Conservation (phyloP, 1,140 invertebrate species). For the Nasonia vitripennis region DNA sequence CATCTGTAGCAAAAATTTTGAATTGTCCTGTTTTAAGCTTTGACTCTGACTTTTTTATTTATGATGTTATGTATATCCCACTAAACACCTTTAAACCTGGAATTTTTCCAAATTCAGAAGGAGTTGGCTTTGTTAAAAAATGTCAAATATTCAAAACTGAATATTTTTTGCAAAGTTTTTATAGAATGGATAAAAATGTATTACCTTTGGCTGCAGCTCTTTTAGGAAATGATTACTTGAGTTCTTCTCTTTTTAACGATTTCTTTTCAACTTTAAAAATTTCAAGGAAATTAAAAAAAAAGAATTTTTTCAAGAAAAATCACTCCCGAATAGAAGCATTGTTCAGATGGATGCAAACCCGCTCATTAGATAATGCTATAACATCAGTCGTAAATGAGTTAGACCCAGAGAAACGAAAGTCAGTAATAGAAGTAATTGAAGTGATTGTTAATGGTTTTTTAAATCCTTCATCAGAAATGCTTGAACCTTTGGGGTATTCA, state of each 20-base stretch:
- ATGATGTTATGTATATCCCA: constrained; percentile 87
- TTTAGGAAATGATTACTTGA: constrained; percentile 92
- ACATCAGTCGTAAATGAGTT: constrained; percentile 78
- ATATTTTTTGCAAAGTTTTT: constrained; percentile 80
- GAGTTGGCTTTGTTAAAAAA: constrained; percentile 67
- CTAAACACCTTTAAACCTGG: constrained; percentile 79
- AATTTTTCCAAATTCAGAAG: constrained; percentile 51
- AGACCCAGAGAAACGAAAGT: constrained; percentile 74
- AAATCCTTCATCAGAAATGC: constrained; percentile 75
- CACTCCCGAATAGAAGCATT: constrained; percentile 77
- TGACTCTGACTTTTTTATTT: constrained; percentile 95
- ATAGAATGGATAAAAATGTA: constrained; percentile 79
- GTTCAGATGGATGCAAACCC: constrained; percentile 84
- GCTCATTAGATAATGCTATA: constrained; percentile 82
- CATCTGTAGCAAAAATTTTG: constrained; percentile 83
- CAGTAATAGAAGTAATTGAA: constrained; percentile 77
- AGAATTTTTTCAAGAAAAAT: constrained; percentile 77
- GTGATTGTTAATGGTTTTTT: constrained; percentile 79
- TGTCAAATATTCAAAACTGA: constrained; percentile 85
- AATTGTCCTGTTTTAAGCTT: constrained; percentile 90
- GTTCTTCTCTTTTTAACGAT: constrained; percentile 79
- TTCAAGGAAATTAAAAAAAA: constrained; percentile 75
- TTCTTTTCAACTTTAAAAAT: constrained; percentile 83
- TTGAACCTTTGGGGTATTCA: constrained; percentile 62
- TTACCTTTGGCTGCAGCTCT: constrained; percentile 87